Base-by-base conservation (phyloP, 2,888 invertebrate species). In the Ormyrus pomaceus region DNA sequence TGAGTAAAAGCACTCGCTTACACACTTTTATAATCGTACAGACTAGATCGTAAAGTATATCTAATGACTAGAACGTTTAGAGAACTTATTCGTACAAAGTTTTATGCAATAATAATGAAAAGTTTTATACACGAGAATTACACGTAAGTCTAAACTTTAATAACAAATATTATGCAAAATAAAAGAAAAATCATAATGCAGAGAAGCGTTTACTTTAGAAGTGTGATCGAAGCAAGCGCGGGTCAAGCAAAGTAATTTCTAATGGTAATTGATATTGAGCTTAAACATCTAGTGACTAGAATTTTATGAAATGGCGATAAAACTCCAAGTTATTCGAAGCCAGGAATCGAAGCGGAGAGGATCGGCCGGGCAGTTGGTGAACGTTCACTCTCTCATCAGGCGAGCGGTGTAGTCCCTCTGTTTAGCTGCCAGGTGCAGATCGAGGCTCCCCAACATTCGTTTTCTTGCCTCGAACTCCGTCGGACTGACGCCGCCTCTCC, bases 351-450 rank as follows among this genome's bases (percentile, higher is more conserved):
- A 50, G 59, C 50, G 9, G 48, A n/a, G n/a, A 19, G 19, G 19
- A 51, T 51, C 5, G 19, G 64, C 48, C 9, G 45, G 55, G 55
- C 65, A 68, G 59, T 68, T 73, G 71, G 69, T 48, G 53, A 74
- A 61, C 34, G 69, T 72, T 81, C 81, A 87, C 70, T 86, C 86
- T 79, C 86, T 87, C 90, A 89, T 89, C 74, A 90, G 83, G 51
- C 86, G 87, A 6, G 84, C 84, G 2, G 89, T 88, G 64, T 89
- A 90, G 75, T 90, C 89, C 71, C 87, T 87, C 78, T 90, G 89
- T 80, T 88, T 90, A 48, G 79, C 83, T 4, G 89, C 89, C 56
- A 90, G 86, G 79, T 90, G 89, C 46, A 90, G 85, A 83, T 90
- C 89, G 72, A 90, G 83, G 87, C 86, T 83, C 86, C 51, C 58